These are phyloP conservation scores for Aegithalos caudatus DNA, from an alignment of 2,113 vertebrate genomes.

Conservation along the genomic window DNA sequence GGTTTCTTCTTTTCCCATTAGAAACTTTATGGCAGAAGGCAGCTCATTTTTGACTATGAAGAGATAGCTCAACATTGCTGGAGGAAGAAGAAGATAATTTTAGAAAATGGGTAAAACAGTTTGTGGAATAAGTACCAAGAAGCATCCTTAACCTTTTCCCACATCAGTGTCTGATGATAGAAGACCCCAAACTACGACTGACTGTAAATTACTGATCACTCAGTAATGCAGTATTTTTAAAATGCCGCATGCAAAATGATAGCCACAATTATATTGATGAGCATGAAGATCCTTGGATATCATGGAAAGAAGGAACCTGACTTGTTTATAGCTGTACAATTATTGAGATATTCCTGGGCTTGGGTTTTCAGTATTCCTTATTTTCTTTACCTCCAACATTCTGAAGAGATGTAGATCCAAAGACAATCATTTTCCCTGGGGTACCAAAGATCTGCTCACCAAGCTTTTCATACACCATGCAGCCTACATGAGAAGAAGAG, in stretches of 20 bases:
- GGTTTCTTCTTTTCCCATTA: constrained; percentile 69
- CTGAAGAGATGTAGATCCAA: constrained; percentile 79
- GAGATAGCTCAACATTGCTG: constrained; percentile 97
- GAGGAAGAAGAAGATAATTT: constrained; percentile 35
- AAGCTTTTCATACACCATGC: constrained; percentile 82
- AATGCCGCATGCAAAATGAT: not conserved
- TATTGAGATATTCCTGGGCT: not conserved
- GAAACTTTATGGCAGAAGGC: constrained; percentile 88
- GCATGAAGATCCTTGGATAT: not conserved
- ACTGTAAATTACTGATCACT: not conserved
- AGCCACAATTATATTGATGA: not conserved
- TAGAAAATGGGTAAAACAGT: constrained; percentile 23
- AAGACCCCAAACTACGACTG: not conserved
- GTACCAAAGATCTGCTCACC: constrained; percentile 79
- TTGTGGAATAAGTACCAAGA: not conserved
- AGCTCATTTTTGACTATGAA: constrained; percentile 97
- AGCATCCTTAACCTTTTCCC: not conserved
- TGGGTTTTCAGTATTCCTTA: not conserved
- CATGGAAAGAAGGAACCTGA: not conserved
- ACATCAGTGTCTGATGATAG: not conserved
- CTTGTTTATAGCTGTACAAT: not conserved
- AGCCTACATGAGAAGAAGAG: constrained; percentile 61
- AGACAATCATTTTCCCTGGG: constrained; percentile 76
- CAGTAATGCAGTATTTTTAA: not conserved
- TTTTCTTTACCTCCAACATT: constrained; percentile 76